Evolutionary conservation across 2,888 invertebrate species (phyloP).

Genomic region (Apamea anceps): DNA sequence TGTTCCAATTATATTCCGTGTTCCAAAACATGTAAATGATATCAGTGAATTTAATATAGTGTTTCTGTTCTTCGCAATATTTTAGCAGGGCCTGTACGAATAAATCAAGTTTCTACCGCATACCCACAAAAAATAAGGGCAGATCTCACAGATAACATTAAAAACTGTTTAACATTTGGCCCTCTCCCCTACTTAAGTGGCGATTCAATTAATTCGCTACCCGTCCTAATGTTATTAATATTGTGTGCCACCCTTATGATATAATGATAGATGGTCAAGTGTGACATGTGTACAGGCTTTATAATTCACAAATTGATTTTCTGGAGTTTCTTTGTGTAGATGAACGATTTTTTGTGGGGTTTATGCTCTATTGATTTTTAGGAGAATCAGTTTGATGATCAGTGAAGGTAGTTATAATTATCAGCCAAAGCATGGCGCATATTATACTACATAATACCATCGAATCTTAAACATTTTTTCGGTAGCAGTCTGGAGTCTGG

Average conservation of each 20-base stretch:
- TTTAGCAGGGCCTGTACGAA: not conserved
- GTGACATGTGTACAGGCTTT: slow-evolving; percentile 86
- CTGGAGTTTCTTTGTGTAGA: slow-evolving; percentile 58
- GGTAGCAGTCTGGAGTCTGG: not conserved
- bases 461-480: not conserved
- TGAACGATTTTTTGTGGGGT: slow-evolving; percentile 43
- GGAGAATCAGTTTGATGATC: slow-evolving; percentile 3
- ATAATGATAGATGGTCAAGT: slow-evolving; percentile 82
- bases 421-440: not conserved
- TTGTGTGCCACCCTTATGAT: slow-evolving; percentile 80
- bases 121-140: slow-evolving; percentile 55
- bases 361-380: slow-evolving; percentile 42
- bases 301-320: slow-evolving; percentile 82
- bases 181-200: slow-evolving; percentile 71
- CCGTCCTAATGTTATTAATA: slow-evolving; percentile 83
- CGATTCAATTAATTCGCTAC: slow-evolving; percentile 84
- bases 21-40: no score
- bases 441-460: not conserved
- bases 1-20: not conserved
- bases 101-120: slow-evolving; percentile 13
- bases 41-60: not conserved
- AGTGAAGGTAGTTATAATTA: slow-evolving; percentile 6
- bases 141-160: slow-evolving; percentile 80
- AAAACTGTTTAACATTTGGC: slow-evolving; percentile 88
- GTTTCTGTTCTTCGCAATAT: not conserved